Evolutionary conservation across 30 jellyfish, hydroid and myxozoan species (phyloP).

Genomic region (Nemopilema nomurai): DNA sequence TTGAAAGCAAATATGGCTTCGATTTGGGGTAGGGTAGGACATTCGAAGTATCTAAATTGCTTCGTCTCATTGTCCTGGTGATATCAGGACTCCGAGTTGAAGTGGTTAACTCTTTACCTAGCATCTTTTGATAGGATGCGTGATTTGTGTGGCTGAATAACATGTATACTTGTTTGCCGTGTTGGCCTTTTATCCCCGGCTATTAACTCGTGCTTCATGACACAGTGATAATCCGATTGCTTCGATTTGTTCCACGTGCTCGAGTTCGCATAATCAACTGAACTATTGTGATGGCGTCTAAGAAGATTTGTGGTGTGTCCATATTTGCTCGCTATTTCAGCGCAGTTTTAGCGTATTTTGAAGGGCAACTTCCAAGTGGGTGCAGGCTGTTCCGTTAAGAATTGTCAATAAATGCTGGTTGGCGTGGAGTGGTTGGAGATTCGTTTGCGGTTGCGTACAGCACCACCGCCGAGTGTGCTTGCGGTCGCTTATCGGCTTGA

Average conservation of each 20-base stretch:
- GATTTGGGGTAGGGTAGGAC: no score
- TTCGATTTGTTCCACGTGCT: conserved; percentile 10
- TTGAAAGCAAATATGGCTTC: no score
- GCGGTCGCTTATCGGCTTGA: no score
- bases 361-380: not conserved
- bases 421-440: not conserved
- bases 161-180: not conserved
- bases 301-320: conserved; percentile 18
- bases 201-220: not conserved
- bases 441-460: no score
- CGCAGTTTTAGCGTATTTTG: not conserved
- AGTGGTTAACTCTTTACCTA: no score
- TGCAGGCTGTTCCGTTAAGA: not conserved
- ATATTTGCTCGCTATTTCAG: not conserved
- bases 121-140: no score
- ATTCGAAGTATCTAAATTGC: no score
- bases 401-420: not conserved
- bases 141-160: not conserved
- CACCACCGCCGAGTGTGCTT: no score
- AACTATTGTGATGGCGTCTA: not conserved
- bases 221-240: conserved; percentile 3
- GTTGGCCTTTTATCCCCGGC: not conserved
- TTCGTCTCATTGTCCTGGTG: no score
- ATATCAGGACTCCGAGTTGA: no score
- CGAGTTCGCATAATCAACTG: not conserved